phyloP scores from a whole-genome alignment of 1,140 invertebrate genomes.

The Drusus annulatus region DNA sequence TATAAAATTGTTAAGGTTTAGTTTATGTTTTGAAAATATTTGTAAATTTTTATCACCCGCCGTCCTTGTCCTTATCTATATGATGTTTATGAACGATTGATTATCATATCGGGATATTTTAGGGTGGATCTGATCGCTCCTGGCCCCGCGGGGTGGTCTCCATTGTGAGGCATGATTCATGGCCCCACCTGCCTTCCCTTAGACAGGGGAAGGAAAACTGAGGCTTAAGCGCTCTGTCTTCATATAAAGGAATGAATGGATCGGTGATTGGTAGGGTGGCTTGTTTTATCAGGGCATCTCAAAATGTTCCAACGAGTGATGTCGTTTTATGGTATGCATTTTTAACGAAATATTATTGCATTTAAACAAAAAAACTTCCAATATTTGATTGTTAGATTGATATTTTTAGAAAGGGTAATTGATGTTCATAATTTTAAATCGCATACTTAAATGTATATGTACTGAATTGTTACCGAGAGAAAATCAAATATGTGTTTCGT shows the following conservation, averaged over 20 bases:
- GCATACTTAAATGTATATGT: too few relatives aligned
- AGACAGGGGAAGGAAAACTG: slow-evolving; percentile 50
- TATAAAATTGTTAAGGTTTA: too few relatives aligned
- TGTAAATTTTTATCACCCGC: background rate
- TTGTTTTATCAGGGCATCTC: background rate
- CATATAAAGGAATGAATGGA: slow-evolving; percentile 57
- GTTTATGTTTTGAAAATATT: too few relatives aligned
- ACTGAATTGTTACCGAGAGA: too few relatives aligned
- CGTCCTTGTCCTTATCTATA: slow-evolving; percentile 55
- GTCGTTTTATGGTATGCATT: background rate
- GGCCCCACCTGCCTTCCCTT: slow-evolving; percentile 55
- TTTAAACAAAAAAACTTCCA: too few relatives aligned
- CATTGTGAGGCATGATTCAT: slow-evolving; percentile 60
- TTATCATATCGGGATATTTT: slow-evolving; percentile 56
- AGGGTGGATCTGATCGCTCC: slow-evolving; percentile 42
- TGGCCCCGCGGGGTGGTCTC: slow-evolving; percentile 24
- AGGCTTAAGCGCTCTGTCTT: slow-evolving; percentile 57
- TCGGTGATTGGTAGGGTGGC: slow-evolving; percentile 54
- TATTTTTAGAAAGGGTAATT: too few relatives aligned
- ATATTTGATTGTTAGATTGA: too few relatives aligned
- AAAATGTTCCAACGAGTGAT: background rate
- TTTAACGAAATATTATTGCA: background rate
- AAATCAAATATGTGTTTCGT: too few relatives aligned
- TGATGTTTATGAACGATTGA: slow-evolving; percentile 60
- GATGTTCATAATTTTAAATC: too few relatives aligned